Conservation (phyloP, 2,797 vertebrate species). For the Poeciliopsis presidionis region DNA sequence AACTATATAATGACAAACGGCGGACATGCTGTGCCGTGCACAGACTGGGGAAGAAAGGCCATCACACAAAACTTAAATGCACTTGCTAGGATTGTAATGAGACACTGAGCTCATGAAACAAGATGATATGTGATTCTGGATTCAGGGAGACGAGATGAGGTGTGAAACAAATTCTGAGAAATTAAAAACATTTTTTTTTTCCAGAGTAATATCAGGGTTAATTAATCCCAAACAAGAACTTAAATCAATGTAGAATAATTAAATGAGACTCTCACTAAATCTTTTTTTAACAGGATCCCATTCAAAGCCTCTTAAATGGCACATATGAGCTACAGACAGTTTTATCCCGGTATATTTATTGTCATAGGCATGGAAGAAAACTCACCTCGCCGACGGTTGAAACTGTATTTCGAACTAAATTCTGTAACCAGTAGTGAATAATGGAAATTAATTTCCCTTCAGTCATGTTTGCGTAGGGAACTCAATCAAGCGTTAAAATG, state of each 20-base stretch:
- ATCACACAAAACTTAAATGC: not conserved
- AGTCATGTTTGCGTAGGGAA: slow-evolving; percentile 16
- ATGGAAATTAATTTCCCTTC: slow-evolving; percentile 28
- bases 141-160: not conserved
- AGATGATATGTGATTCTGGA: not conserved
- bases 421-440: slow-evolving; percentile 17
- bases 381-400: slow-evolving; percentile 9
- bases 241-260: not conserved
- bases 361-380: not conserved
- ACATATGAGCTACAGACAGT: not conserved
- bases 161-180: not conserved
- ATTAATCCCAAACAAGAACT: not conserved
- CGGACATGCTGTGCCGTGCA: not conserved
- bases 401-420: slow-evolving; percentile 19
- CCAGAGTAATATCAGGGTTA: not conserved
- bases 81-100: not conserved
- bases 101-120: not conserved
- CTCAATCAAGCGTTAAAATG: slow-evolving; percentile 20
- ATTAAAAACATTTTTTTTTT: not conserved
- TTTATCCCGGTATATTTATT: not conserved
- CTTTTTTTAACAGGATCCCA: not conserved
- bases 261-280: not conserved
- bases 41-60: not conserved
- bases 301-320: not conserved
- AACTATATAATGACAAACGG: not conserved